Evolutionary conservation across 1,140 invertebrate species (phyloP).

Genomic region (Trichonephila clavata): DNA sequence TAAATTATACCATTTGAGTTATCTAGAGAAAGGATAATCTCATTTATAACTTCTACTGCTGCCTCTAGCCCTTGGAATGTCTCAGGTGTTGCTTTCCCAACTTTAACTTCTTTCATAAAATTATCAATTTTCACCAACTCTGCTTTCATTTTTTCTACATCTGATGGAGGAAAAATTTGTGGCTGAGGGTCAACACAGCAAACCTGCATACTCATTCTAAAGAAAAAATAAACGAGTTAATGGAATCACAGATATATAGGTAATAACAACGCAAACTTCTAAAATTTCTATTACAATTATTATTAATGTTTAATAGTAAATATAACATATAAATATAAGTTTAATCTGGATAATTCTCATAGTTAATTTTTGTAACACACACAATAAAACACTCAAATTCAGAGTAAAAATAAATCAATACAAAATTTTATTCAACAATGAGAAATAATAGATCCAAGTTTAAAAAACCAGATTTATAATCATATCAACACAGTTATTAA

Average conservation of each 20-base stretch:
- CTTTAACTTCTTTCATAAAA: constrained; percentile 44
- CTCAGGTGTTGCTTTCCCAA: background rate
- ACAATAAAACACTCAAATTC: too few species aligned
- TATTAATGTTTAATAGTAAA: too few species aligned
- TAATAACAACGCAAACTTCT: too few species aligned
- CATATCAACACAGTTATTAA: too few species aligned
- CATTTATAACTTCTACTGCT: constrained; percentile 37
- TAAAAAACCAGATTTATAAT: too few species aligned
- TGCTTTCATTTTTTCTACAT: constrained; percentile 58
- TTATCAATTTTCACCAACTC: constrained; percentile 45
- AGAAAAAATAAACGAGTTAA: background rate
- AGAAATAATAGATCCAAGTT: too few species aligned
- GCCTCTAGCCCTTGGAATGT: constrained; percentile 1
- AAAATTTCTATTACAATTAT: too few species aligned
- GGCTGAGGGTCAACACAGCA: constrained; percentile 56
- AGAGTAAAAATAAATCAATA: too few species aligned
- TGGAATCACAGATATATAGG: background rate
- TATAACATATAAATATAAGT: too few species aligned
- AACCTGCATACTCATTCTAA: constrained; percentile 59
- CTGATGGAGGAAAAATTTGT: constrained; percentile 47
- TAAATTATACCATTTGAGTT: constrained; percentile 58
- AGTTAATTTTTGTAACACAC: too few species aligned
- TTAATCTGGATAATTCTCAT: too few species aligned
- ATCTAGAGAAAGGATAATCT: constrained; percentile 58
- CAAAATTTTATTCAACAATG: too few species aligned